Base-by-base conservation (phyloP, 1,140 invertebrate genomes). In the Ruditapes philippinarum region DNA sequence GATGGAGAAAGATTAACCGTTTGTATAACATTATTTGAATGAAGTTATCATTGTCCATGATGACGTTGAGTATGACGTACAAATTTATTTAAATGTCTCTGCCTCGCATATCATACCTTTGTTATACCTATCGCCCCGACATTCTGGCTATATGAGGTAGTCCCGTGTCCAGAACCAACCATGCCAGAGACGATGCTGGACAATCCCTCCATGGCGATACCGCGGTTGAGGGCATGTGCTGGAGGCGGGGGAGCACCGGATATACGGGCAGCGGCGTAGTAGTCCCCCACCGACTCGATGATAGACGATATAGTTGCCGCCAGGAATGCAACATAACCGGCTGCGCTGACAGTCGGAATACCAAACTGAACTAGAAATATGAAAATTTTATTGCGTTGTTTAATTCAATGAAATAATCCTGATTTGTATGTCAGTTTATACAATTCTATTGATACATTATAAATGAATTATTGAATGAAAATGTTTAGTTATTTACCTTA, bases 231-330 rank as follows among this genome's bases (percentile, higher is more conserved):
- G 0, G 98, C 98, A 94, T 98, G 98, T 11, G 97, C 95, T 0
- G 98, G 98, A 0, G 98, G 98, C 0, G 97, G 97, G 0, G 97
- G 97, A 0, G 98, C 98, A 31, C 91, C 90, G 83, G 97, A 97
- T 97, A 98, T 97, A 94, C 97, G 97, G 0, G 98, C 98, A 4
- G 98, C 98, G 3, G 98, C 98, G 60, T 98, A 98, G 95, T 98
- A 98, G 95, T 98, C 98, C 92, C 98, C 98, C 79, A 98, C 97
- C 0, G 98, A 98, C 95, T 98, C 98, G 9, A 98, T 97, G 0
- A 98, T 97, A 74, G 98, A 98, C 0, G 98, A 97, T 12, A 99
- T 93, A 7, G 98, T 97, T 0, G 98, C 98, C 9, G 98, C 98
- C 57, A 98, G 91, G 97, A 98, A 98, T 0, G 98, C 98, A 25